Evolutionary conservation across 2,888 invertebrate genomes (phyloP), one percentile per base, ranked within the genome.

Genomic region (Xestia c-nigrum): DNA sequence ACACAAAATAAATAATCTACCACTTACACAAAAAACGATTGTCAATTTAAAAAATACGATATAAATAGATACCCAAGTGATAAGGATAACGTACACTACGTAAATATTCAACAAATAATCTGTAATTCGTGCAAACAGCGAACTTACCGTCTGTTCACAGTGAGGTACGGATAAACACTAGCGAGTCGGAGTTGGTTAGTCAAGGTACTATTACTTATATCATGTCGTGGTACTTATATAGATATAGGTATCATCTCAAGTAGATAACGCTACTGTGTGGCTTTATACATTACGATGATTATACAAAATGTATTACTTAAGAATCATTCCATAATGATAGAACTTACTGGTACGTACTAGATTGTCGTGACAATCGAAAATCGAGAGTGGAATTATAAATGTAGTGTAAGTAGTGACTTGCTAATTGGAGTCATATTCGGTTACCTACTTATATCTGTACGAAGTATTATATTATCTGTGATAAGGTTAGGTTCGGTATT

Each of bases 161-260:
- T 6, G 40, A 64, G n/a, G n/a, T 64, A 43, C 63, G 63, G 10
- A n/a, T n/a, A 40, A n/a, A 64, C 63, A 64, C 63, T 63, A 38
- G n/a, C n/a, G n/a, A n/a, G 31, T 31, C 31, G 31, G 1, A 24
- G 24, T 3, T 16, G 3, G 59, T 31, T 38, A 19, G 38, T 4
- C 61, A 31, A 61, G 59, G 9, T 9, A 19, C 16, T 43, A 43
- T 16, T 57, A 59, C 16, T 31, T 59, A 43, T 43, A 43, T 40
- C n/a, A 43, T 9, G 43, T 43, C 43, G 43, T 43, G 9, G 6
- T 40, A 43, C 7, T 1, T 43, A 9, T 43, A 43, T 43, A 43
- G 43, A 1, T 59, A 59, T 38, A 59, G 14, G 57, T 31, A 61
- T 31, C 59, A 59, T 61, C 61, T 38, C 61, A 61, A 61, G 38